Percentiles rank a stretch among this genome's conserved stretches.
Evolutionary conservation across 2,113 vertebrate species (phyloP).

Genomic region (Prionailurus bengalensis): DNA sequence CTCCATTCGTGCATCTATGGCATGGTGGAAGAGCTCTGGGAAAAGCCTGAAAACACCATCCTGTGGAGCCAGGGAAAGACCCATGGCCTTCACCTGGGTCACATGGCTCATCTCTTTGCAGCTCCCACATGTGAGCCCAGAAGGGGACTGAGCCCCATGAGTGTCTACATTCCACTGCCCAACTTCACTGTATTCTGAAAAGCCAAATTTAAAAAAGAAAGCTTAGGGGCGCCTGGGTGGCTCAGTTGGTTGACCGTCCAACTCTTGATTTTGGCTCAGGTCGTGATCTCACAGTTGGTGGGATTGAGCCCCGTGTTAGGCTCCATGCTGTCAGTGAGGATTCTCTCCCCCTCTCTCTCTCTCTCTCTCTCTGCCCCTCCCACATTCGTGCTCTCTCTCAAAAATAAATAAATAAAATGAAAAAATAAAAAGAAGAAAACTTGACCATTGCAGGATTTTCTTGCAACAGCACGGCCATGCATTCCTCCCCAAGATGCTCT

Average conservation of each 20-base stretch:
- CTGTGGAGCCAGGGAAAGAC: background rate
- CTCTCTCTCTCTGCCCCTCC: too few species aligned
- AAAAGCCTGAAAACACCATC: background rate
- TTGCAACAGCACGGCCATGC: background rate
- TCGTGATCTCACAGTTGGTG: too few species aligned
- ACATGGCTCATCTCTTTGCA: accelerated
- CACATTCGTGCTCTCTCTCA: too few species aligned
- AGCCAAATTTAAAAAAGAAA: background rate
- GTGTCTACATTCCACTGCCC: background rate
- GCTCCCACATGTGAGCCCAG: background rate
- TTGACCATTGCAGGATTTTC: background rate
- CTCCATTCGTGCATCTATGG: background rate
- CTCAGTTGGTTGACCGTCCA: too few species aligned
- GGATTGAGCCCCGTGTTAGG: too few species aligned
- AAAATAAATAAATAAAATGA: too few species aligned
- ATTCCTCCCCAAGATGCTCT: background rate
- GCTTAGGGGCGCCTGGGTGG: background rate
- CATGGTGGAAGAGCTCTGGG: too few species aligned
- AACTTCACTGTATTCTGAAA: background rate
- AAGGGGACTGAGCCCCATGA: accelerated
- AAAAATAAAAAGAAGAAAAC: background rate
- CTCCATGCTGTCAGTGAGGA: too few species aligned
- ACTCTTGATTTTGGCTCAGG: too few species aligned
- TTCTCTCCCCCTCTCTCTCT: too few species aligned
- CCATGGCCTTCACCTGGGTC: accelerated